A percentile compares a stretch with the other conserved stretches of the same genome.
phyloP scores from a whole-genome alignment of 2,888 invertebrate species.

The Tupiocoris notatus region DNA sequence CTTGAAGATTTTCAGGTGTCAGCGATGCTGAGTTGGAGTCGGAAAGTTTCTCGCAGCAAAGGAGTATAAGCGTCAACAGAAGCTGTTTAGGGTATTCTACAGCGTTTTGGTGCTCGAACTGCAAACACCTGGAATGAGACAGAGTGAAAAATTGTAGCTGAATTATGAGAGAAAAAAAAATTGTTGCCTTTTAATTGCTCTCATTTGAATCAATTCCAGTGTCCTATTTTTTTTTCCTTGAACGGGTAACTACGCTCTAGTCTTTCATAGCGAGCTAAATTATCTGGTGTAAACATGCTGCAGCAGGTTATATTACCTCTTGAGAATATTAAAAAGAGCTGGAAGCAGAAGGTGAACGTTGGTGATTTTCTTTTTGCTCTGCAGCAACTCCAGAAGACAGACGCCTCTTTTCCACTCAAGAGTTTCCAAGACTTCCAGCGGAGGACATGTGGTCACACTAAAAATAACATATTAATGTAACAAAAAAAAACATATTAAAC shows the following conservation, averaged over 20 bases:
- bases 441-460: conserved; percentile 43
- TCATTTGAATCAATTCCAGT: too few relatives aligned
- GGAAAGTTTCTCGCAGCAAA: conserved; percentile 63
- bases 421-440: conserved; percentile 61
- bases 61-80: conserved; percentile 72
- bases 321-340: conserved; percentile 72
- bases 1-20: conserved; percentile 56
- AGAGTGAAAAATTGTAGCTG: not conserved
- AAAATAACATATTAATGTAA: too few relatives aligned
- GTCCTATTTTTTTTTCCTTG: too few relatives aligned
- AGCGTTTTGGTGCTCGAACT: conserved; percentile 75
- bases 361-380: conserved; percentile 76
- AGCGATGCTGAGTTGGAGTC: conserved; percentile 51
- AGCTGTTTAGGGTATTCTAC: conserved; percentile 89
- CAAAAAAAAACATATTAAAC: too few relatives aligned
- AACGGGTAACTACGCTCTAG: too few relatives aligned
- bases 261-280: too few relatives aligned
- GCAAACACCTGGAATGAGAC: conserved; percentile 60
- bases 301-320: too few relatives aligned
- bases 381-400: conserved; percentile 77
- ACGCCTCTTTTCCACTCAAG: conserved; percentile 76
- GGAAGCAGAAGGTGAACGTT: conserved; percentile 68
- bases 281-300: too few relatives aligned
- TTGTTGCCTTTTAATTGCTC: too few relatives aligned
- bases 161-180: too few relatives aligned